Percentiles rank a stretch among this genome's conserved stretches.
These are phyloP conservation scores for Neogobius melanostomus DNA, from an alignment of 2,113 vertebrate species.

Conservation along the genomic window DNA sequence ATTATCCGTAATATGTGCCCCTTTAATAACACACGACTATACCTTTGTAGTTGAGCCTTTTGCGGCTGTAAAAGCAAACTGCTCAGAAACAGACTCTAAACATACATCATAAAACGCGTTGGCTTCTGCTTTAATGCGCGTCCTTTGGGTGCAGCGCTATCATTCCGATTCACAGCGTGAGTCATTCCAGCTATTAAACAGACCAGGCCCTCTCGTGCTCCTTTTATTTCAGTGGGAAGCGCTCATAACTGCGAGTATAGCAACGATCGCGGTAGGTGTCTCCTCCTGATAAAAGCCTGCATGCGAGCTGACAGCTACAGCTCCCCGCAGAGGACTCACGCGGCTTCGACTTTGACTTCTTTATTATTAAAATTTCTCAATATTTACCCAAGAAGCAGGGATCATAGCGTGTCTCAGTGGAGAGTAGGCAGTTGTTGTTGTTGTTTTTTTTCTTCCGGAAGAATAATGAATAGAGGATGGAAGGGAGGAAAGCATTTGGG, in stretches of 20 bases:
- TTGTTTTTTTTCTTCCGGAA: background rate
- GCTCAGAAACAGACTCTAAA: slow-evolving; percentile 1
- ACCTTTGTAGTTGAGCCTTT: background rate
- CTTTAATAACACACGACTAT: background rate
- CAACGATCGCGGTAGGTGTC: background rate
- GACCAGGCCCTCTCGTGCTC: slow-evolving; percentile 10
- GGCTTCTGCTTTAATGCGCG: background rate
- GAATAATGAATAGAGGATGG: slow-evolving; percentile 20
- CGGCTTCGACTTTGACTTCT: slow-evolving; percentile 18
- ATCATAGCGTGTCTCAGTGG: background rate
- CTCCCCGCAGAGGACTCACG: slow-evolving; percentile 21
- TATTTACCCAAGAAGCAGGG: slow-evolving; percentile 38
- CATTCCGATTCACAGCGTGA: background rate
- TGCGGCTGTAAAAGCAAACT: background rate
- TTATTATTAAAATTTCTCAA: slow-evolving; percentile 43
- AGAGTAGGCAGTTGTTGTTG: background rate
- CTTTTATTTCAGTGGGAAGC: slow-evolving; percentile 5
- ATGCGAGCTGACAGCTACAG: slow-evolving; percentile 7
- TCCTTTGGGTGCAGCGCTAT: background rate
- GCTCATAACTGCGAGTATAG: background rate
- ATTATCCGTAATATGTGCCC: too few species aligned
- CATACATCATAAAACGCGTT: background rate
- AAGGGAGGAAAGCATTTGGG: slow-evolving; percentile 23
- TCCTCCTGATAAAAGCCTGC: slow-evolving; percentile 7
- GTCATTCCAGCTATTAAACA: background rate